Evolutionary conservation across 2,888 invertebrate species (phyloP).

Genomic region (Kryphioiulus occultus): DNA sequence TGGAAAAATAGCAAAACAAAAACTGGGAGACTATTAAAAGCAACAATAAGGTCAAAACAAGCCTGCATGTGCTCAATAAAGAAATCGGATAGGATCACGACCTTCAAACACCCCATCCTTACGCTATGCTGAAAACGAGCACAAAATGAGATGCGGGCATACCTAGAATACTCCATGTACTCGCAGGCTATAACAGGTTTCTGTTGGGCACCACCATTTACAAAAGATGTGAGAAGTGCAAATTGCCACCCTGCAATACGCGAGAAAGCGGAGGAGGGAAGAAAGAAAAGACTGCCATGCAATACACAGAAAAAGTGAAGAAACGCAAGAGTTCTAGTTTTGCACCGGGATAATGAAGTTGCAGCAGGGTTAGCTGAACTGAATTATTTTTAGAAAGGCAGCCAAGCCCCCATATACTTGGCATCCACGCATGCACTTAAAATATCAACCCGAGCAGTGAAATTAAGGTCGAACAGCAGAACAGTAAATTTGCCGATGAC

Average conservation of each 20-base stretch:
- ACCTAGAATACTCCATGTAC: background rate
- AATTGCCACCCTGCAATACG: background rate
- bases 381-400: slow-evolving; percentile 27
- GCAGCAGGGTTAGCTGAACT: slow-evolving; percentile 8
- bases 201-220: background rate
- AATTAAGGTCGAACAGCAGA: background rate
- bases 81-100: background rate
- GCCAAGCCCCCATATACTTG: slow-evolving; percentile 7
- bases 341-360: background rate
- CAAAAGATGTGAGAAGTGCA: background rate
- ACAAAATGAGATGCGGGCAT: background rate
- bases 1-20: background rate
- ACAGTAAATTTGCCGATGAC: background rate
- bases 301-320: background rate
- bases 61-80: background rate
- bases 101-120: background rate
- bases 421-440: background rate
- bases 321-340: background rate
- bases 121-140: background rate
- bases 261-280: background rate
- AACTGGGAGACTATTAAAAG: background rate
- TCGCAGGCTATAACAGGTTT: background rate
- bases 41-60: background rate
- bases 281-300: background rate
- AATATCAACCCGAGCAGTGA: background rate